These are phyloP conservation scores for Plodia interpunctella DNA, from an alignment of 1,140 invertebrate species.

Conservation along the genomic window DNA sequence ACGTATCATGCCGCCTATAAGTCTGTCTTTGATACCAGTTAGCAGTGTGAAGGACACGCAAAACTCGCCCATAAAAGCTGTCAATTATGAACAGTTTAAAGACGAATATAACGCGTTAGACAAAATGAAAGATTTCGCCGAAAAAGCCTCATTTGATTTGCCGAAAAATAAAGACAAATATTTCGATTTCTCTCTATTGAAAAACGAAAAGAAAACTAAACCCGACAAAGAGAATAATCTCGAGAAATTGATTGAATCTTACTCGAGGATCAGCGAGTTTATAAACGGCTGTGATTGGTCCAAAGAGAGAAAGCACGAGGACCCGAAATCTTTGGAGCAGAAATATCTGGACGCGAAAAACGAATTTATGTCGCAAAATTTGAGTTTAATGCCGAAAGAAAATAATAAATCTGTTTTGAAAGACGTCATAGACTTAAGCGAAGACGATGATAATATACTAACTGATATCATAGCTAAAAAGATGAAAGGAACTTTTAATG, in stretches of 20 bases:
- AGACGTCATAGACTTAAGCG: slow-evolving; percentile 68
- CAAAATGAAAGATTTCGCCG: slow-evolving; percentile 75
- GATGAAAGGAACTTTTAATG: slow-evolving; percentile 53
- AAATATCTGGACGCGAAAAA: slow-evolving; percentile 75
- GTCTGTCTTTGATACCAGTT: slow-evolving; percentile 67
- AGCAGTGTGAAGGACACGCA: slow-evolving; percentile 45
- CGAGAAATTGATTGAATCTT: slow-evolving; percentile 65
- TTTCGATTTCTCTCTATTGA: slow-evolving; percentile 61
- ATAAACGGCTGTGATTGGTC: slow-evolving; percentile 74
- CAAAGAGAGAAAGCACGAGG: slow-evolving; percentile 50
- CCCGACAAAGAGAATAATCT: slow-evolving; percentile 59
- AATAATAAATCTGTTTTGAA: slow-evolving; percentile 48
- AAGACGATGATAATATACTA: slow-evolving; percentile 57
- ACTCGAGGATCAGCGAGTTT: slow-evolving; percentile 71
- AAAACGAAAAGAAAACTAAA: slow-evolving; percentile 49
- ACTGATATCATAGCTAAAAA: slow-evolving; percentile 54
- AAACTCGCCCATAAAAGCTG: slow-evolving; percentile 50
- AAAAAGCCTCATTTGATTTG: slow-evolving; percentile 69
- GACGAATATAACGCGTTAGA: slow-evolving; percentile 73
- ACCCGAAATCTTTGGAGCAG: slow-evolving; percentile 61
- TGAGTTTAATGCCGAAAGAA: slow-evolving; percentile 68
- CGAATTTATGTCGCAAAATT: slow-evolving; percentile 71
- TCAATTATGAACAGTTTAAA: slow-evolving; percentile 52
- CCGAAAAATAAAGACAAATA: slow-evolving; percentile 64
- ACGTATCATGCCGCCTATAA: slow-evolving; percentile 66